A percentile compares a stretch with the other conserved stretches of the same genome.
These are phyloP conservation scores for Flexamia atlantica DNA, from an alignment of 2,888 invertebrate species.

Conservation along the genomic window DNA sequence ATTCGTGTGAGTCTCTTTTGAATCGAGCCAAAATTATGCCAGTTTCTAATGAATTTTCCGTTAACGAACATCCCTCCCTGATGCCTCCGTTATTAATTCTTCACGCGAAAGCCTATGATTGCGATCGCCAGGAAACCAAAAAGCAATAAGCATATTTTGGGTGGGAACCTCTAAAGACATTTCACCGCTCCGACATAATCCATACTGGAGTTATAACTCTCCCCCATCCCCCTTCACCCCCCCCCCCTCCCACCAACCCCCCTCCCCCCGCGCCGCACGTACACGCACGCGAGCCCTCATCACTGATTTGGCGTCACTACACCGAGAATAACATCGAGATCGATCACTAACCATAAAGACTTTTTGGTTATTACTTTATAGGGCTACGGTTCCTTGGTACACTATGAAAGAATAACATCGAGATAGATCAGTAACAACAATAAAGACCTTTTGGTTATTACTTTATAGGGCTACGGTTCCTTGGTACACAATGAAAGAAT, in stretches of 20 bases:
- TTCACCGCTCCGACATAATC: slow-evolving; percentile 43
- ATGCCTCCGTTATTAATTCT: too few species aligned
- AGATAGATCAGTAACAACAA: slow-evolving; percentile 4
- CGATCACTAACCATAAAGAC: slow-evolving; percentile 6
- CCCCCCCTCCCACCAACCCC: not conserved
- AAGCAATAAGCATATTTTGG: slow-evolving; percentile 31
- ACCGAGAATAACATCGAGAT: slow-evolving; percentile 1
- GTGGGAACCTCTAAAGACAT: slow-evolving; percentile 29
- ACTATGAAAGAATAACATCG: slow-evolving; percentile 1
- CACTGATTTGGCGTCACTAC: slow-evolving; percentile 38
- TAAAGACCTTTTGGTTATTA: not conserved
- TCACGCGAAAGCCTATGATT: not conserved
- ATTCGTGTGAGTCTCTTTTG: too few species aligned
- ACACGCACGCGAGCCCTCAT: slow-evolving; percentile 42
- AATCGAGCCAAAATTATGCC: too few species aligned
- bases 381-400: too few species aligned
- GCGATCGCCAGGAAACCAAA: slow-evolving; percentile 22
- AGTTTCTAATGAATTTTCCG: too few species aligned
- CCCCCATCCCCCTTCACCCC: not conserved
- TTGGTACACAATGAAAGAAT: too few species aligned
- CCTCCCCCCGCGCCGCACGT: slow-evolving; percentile 21
- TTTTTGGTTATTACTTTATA: not conserved
- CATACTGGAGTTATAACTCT: slow-evolving; percentile 47
- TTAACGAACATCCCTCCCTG: too few species aligned
- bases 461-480: not conserved